Base-by-base conservation (phyloP, 2,888 invertebrate genomes). In the Teinopalpus imperialis region DNA sequence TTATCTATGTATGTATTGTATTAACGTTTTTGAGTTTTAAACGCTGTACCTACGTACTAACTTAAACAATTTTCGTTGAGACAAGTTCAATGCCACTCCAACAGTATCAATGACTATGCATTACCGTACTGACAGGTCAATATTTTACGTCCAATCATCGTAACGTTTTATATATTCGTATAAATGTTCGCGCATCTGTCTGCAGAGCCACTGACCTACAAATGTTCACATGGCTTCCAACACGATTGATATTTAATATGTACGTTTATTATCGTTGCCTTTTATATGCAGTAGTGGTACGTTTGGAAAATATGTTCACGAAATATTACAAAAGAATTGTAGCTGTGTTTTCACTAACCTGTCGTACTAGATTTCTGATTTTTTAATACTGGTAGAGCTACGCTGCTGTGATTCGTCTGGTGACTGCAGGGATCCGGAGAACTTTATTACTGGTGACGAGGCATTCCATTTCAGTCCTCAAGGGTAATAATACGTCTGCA, bases 1-100 rank as follows among this genome's bases (percentile, higher is more conserved):
- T n/a, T n/a, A n/a, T n/a, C n/a, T n/a, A n/a, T n/a, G n/a, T n/a
- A n/a, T n/a, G n/a, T n/a, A n/a, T n/a, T n/a, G n/a, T n/a, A n/a
- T n/a, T n/a, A n/a, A n/a, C n/a, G n/a, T n/a, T n/a, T n/a, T n/a
- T n/a, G n/a, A n/a, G n/a, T n/a, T n/a, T n/a, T n/a, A 16, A 16
- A 16, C 16, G 16, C 16, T 16, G 16, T n/a, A n/a, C n/a, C n/a
- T n/a, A n/a, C n/a, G n/a, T n/a, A n/a, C n/a, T n/a, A 14, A n/a
- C 14, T 14, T 13, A 16, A 21, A 26, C 8, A 42, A 29, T 26
- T 9, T 30, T 23, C 42, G 21, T 24, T 44, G 23, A 32, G 26
- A 27, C 47, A 73, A 74, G 77, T 79, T 81, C 79, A 81, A 69
- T 78, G 76, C 60, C 72, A 65, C 57, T 55, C 52, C 51, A 48